Evolutionary conservation across 1,140 invertebrate species (phyloP).

Genomic region (Lordiphosa clarofinis): DNA sequence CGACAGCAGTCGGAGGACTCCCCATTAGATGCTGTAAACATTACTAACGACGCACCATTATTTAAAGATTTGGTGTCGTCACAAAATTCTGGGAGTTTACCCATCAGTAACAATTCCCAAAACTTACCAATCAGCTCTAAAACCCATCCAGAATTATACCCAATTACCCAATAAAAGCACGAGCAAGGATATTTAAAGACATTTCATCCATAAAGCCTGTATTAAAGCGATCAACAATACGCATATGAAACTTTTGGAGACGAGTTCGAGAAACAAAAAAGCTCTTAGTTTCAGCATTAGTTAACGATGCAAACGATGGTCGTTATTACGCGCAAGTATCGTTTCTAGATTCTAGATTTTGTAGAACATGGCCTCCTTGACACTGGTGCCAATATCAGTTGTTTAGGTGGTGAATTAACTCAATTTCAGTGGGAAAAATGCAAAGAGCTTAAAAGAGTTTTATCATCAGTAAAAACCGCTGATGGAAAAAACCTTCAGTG

Average conservation of each 20-base stretch:
- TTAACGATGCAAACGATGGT: constrained; percentile 8
- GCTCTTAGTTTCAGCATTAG: neutral
- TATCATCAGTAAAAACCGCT: constrained; percentile 5
- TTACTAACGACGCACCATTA: too few species aligned
- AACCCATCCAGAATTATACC: too few species aligned
- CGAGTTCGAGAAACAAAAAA: neutral
- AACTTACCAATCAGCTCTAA: too few species aligned
- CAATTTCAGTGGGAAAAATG: constrained; percentile 4
- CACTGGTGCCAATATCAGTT: too few species aligned
- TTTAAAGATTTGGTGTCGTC: too few species aligned
- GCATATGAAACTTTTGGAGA: constrained; percentile 9
- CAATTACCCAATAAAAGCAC: neutral
- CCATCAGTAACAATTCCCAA: too few species aligned
- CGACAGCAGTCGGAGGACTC: neutral
- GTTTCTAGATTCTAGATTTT: constrained; percentile 17
- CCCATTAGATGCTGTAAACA: neutral
- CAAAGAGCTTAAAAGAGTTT: neutral
- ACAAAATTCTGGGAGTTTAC: too few species aligned
- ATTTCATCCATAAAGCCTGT: neutral
- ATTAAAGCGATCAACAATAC: constrained; percentile 1
- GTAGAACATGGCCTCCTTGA: constrained; percentile 3
- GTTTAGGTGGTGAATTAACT: constrained; percentile 12
- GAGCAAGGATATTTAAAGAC: too few species aligned
- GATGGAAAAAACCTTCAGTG: constrained; percentile 15
- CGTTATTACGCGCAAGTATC: constrained; percentile 8